Evolutionary conservation across 2,113 vertebrate genomes (phyloP), one percentile per base, ranked within the genome.

Genomic region (Plotosus lineatus): DNA sequence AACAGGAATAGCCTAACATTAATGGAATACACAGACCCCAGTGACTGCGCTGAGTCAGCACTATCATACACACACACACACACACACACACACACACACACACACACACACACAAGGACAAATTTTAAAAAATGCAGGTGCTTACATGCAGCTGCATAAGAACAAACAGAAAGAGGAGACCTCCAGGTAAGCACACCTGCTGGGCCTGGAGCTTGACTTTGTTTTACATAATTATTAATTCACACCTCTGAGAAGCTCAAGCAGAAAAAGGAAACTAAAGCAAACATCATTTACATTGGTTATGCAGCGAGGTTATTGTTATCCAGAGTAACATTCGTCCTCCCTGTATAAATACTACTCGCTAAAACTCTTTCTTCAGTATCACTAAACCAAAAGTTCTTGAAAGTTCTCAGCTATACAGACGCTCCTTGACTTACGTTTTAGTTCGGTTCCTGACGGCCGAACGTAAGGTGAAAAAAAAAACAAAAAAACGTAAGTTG

Each of bases 81-180:
- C 79, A 58, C 75, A 33, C 65, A 77, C 23, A 77, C 68, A 77
- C 31, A 5, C 50, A 61, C 75, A 63, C 40, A 26, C 56, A 14
- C n/a, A 26, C n/a, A 33, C 36, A 23, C 26, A 2, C 44, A 28
- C 63, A 40, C 31, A 21, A 46, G 6, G 23, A 46, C 14, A 36
- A 38, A 56, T 71, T 76, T 79, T 23, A 36, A 79, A 79, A 73
- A 73, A 80, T 50, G 40, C 69, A 73, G 78, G 42, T 44, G 72
- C 53, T 17, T n/a, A 61, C 68, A 48, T 31, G 26, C 50, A 58
- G 50, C 51, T 46, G 50, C 38, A 44, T 56, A 77, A 44, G 38
- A 19, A 56, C 66, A 79, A 58, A 79, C 78, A 79, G 28, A 33
- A 33, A 68, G 28, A 36, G 33, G 53, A 50, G 44, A 40, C 48